These are phyloP conservation scores for Astatoreochromis straeleni DNA, from an alignment of 2,113 vertebrate species.

Conservation along the genomic window DNA sequence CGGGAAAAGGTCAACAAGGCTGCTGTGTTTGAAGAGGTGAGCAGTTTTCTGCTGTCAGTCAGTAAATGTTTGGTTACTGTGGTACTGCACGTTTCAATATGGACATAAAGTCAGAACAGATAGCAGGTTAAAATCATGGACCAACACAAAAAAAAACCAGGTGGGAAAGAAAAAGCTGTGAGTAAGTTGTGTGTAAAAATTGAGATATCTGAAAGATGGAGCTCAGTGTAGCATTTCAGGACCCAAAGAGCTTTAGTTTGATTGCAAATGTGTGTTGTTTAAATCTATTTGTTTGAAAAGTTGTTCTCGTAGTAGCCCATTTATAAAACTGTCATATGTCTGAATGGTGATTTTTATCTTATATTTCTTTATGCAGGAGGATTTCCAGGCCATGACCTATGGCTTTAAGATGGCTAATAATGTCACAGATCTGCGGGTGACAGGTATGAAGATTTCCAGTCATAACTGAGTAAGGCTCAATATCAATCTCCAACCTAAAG, in stretches of 20 bases:
- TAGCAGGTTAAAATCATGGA: neutral
- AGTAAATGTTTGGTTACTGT: neutral
- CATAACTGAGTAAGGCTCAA: neutral
- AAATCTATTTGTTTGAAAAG: neutral
- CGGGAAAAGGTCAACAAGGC: conserved; percentile 99
- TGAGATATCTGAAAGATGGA: neutral
- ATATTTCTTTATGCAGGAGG: conserved; percentile 75
- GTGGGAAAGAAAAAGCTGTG: neutral
- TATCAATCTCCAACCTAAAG: neutral
- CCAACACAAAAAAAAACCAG: neutral
- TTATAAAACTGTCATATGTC: neutral
- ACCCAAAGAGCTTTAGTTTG: neutral
- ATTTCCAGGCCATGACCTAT: conserved; percentile 99
- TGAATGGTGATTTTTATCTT: neutral
- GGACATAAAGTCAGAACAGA: neutral
- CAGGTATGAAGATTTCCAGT: conserved; percentile 72
- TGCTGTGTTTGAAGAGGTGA: conserved; percentile 97
- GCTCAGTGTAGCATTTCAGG: neutral
- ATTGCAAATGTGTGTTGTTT: neutral
- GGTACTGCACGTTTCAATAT: neutral
- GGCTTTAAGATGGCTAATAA: conserved; percentile 99
- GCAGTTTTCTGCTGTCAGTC: neutral
- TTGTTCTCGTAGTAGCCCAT: neutral
- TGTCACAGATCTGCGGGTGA: conserved; percentile 95
- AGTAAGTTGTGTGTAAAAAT: neutral